Conservation (phyloP, 2,888 invertebrate species). For the Caenorhabditis macrosperma region DNA sequence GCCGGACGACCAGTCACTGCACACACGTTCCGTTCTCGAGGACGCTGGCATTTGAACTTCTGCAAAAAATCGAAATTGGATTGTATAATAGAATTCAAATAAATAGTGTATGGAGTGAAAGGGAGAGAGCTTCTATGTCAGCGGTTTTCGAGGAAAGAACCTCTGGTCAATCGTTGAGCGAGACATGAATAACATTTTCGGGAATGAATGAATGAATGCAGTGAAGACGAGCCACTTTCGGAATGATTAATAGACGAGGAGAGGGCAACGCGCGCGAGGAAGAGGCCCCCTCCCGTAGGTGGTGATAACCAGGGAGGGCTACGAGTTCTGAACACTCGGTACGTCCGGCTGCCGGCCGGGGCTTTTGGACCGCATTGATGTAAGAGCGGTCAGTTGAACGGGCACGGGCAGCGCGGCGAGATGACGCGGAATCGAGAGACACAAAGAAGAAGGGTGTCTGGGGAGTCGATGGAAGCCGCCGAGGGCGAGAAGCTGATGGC, state of each 20-base stretch:
- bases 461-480: conserved; percentile 32
- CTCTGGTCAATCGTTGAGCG: background rate
- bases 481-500: background rate
- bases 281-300: conserved; percentile 38
- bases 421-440: conserved; percentile 6
- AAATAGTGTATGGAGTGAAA: background rate
- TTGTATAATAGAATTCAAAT: background rate
- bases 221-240: conserved; percentile 6
- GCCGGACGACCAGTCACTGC: conserved; percentile 86
- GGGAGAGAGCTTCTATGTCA: background rate
- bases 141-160: background rate
- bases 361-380: conserved; percentile 7
- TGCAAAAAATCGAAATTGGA: conserved; percentile 17
- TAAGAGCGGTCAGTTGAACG: conserved; percentile 30
- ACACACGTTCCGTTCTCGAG: conserved; percentile 60
- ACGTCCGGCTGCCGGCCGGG: conserved; percentile 5
- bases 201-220: background rate
- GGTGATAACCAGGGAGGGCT: background rate
- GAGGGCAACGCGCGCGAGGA: background rate
- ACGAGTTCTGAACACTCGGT: conserved; percentile 23
- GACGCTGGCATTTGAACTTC: conserved; percentile 46
- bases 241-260: background rate
- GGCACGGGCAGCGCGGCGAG: conserved; percentile 9
- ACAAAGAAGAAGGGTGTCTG: conserved; percentile 28
- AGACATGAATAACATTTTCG: conserved; percentile 5